These are phyloP conservation scores for Sphinx pinastri DNA, from an alignment of 2,888 invertebrate species.

Conservation along the genomic window DNA sequence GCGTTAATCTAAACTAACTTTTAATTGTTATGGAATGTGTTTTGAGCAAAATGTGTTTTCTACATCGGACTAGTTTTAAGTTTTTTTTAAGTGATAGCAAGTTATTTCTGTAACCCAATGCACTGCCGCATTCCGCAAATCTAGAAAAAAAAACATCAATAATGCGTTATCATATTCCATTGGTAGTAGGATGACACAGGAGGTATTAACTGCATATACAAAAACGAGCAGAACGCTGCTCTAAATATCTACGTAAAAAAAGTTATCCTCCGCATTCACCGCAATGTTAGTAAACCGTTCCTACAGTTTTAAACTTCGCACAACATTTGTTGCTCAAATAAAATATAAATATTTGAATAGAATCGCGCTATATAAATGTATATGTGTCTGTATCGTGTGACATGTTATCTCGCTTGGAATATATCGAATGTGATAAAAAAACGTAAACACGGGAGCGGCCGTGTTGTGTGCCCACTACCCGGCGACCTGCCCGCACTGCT, in stretches of 20 bases:
- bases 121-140: too few species aligned
- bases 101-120: too few species aligned
- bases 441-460: constrained; percentile 68
- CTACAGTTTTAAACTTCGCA: not conserved
- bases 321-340: constrained; percentile 2
- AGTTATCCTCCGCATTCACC: not conserved
- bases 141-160: too few species aligned
- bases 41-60: not conserved
- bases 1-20: not conserved
- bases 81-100: too few species aligned
- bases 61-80: not conserved
- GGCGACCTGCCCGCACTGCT: constrained; percentile 46
- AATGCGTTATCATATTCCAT: too few species aligned
- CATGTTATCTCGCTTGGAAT: not conserved
- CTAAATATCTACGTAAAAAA: not conserved
- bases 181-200: too few species aligned
- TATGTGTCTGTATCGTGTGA: not conserved
- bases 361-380: not conserved
- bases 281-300: not conserved
- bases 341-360: constrained; percentile 15
- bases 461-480: constrained; percentile 28
- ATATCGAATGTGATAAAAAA: constrained; percentile 48
- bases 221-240: too few species aligned
- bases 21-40: not conserved
- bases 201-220: too few species aligned